Evolutionary conservation across 2,888 invertebrate species (phyloP).

Genomic region (Microdon myrmicae): DNA sequence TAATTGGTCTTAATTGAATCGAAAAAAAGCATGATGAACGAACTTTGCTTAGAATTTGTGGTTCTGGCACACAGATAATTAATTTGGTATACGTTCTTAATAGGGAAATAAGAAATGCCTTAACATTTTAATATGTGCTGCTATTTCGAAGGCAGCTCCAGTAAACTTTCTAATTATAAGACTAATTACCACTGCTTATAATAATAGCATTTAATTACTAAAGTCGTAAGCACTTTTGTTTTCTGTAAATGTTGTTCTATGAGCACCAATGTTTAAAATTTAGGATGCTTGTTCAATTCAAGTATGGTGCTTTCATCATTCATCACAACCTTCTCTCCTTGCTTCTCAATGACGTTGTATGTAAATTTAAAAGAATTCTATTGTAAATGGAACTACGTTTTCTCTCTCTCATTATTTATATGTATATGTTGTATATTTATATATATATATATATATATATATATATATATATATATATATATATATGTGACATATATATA

Average conservation of each 20-base stretch:
- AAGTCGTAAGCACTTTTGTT: too few species aligned
- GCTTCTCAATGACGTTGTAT: slow-evolving; percentile 7
- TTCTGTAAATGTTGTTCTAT: slow-evolving; percentile 16
- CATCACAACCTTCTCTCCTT: slow-evolving; percentile 54
- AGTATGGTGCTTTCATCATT: slow-evolving; percentile 54
- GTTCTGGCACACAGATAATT: too few species aligned
- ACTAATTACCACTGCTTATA: slow-evolving; percentile 21
- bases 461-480: too few species aligned
- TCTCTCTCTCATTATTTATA: slow-evolving; percentile 27
- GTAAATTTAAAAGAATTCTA: slow-evolving; percentile 49
- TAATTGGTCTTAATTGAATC: too few species aligned
- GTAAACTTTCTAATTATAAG: slow-evolving; percentile 19
- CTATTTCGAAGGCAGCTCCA: slow-evolving; percentile 36
- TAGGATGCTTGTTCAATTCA: slow-evolving; percentile 19
- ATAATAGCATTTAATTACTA: not conserved
- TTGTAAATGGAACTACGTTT: slow-evolving; percentile 17
- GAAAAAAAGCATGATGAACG: too few species aligned
- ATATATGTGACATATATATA: too few species aligned
- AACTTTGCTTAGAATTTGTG: too few species aligned
- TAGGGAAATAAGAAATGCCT: too few species aligned
- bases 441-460: too few species aligned
- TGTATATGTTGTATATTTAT: too few species aligned
- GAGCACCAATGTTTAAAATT: slow-evolving; percentile 24
- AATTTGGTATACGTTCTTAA: too few species aligned
- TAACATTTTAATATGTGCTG: too few species aligned